These are phyloP conservation scores for Thamnophis elegans DNA, from an alignment of 2,797 vertebrate species.

Conservation along the genomic window DNA sequence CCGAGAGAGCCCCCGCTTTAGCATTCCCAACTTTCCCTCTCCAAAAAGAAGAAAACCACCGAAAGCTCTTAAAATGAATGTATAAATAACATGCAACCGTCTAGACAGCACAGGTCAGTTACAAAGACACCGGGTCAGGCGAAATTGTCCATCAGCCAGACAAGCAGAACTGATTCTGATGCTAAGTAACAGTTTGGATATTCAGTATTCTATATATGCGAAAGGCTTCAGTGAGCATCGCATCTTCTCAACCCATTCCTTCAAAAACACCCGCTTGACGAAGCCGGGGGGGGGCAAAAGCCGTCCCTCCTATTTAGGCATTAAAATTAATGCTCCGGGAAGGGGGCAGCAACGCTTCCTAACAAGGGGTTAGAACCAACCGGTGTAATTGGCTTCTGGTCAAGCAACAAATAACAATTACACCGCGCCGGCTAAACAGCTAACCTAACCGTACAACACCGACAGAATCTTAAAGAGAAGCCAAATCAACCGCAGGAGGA, in stretches of 20 bases:
- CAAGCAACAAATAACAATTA: constrained; percentile 60
- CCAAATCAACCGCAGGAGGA: constrained; percentile 16
- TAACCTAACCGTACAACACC: constrained; percentile 24
- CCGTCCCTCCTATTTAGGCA: constrained; percentile 77
- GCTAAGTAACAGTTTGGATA: constrained; percentile 96
- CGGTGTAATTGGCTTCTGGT: constrained; percentile 63
- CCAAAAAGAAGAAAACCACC: constrained; percentile 48
- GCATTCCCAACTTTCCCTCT: constrained; percentile 63
- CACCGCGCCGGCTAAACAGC: constrained; percentile 35
- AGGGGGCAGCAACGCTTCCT: constrained; percentile 44
- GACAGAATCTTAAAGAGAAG: constrained; percentile 59
- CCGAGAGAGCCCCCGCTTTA: constrained; percentile 54
- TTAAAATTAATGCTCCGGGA: constrained; percentile 77
- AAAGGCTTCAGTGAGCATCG: constrained; percentile 96
- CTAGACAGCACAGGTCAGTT: constrained; percentile 97
- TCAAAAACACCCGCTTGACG: constrained; percentile 79
- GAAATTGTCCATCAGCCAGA: constrained; percentile 99
- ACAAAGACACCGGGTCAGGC: constrained; percentile 90
- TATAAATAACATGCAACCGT: constrained; percentile 94
- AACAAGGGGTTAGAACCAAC: constrained; percentile 64
- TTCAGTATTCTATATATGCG: constrained; percentile 97
- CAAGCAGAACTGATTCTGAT: constrained; percentile 99
- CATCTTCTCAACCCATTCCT: constrained; percentile 82
- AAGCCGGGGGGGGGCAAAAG: constrained; percentile 75
- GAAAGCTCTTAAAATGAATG: constrained; percentile 75